Percentiles rank a stretch among this genome's conserved stretches.
Evolutionary conservation across 2,113 vertebrate genomes (phyloP).

Genomic region (Vanacampus margaritifer): DNA sequence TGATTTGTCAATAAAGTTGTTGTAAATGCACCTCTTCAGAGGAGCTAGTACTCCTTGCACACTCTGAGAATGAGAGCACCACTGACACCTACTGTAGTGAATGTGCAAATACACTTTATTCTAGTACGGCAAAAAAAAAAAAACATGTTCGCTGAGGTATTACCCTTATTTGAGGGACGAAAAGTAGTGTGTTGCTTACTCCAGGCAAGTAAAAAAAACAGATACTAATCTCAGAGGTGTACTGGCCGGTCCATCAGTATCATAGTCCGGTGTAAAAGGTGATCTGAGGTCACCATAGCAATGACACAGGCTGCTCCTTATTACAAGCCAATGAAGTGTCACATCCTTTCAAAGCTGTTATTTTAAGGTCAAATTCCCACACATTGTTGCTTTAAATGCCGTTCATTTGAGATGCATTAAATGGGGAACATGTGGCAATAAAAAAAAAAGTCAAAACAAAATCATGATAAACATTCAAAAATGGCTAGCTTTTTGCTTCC

Average conservation of each 20-base stretch:
- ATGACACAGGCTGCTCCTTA: background rate
- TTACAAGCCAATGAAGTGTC: background rate
- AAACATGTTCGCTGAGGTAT: no score
- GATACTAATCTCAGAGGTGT: background rate
- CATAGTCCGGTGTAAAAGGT: background rate
- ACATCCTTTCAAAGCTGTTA: background rate
- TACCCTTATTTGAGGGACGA: no score
- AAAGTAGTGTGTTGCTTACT: background rate
- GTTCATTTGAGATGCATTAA: background rate
- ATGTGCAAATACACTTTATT: no score
- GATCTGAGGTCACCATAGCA: background rate
- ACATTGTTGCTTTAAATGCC: conserved; percentile 1
- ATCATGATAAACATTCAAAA: background rate
- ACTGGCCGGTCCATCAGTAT: background rate
- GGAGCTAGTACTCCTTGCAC: no score
- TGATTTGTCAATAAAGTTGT: no score
- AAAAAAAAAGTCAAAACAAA: background rate
- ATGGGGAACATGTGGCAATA: conserved; percentile 5
- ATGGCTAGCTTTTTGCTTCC: background rate
- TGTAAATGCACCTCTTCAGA: no score
- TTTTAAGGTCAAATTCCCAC: conserved; percentile 6
- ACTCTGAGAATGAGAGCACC: no score
- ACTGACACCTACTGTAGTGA: no score
- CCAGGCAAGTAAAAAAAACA: background rate
- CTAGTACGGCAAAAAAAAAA: no score